Conservation (phyloP, 1,140 invertebrate genomes). For the Linepithema humile region DNA sequence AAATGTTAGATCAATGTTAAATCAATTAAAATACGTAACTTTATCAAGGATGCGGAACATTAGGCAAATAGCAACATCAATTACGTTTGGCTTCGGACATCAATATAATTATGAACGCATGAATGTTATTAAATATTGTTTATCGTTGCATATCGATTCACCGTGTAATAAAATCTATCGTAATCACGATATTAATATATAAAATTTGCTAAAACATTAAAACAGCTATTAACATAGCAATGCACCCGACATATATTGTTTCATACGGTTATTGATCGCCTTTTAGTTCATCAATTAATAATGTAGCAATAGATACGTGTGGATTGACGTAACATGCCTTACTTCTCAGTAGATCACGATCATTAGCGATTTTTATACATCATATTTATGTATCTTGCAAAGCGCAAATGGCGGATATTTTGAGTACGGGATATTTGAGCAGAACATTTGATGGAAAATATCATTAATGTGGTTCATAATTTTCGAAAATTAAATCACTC, state of each 20-base stretch:
- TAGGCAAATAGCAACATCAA: conserved; percentile 10
- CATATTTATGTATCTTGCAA: neutral
- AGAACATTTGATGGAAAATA: neutral
- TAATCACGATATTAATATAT: conserved; percentile 25
- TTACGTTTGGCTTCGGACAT: conserved; percentile 13
- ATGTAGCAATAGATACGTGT: conserved; percentile 7
- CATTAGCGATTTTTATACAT: neutral
- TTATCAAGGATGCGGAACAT: conserved; percentile 17
- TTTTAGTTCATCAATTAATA: conserved; percentile 28
- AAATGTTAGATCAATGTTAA: conserved; percentile 20
- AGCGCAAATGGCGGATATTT: neutral
- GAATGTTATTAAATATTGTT: conserved; percentile 48
- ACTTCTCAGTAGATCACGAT: neutral
- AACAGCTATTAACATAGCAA: conserved; percentile 13
- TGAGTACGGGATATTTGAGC: neutral
- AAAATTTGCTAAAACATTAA: conserved; percentile 31
- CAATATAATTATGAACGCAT: conserved; percentile 38
- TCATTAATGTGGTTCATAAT: neutral
- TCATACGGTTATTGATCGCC: neutral
- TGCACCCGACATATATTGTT: conserved; percentile 11
- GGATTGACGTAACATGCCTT: neutral
- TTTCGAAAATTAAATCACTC: neutral
- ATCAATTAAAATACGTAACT: conserved; percentile 23
- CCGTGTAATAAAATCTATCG: neutral
- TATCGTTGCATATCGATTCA: conserved; percentile 24